Evolutionary conservation across 2,113 vertebrate genomes (phyloP), one percentile per base, ranked within the genome.

Genomic region (Hippocampus mohnikei): DNA sequence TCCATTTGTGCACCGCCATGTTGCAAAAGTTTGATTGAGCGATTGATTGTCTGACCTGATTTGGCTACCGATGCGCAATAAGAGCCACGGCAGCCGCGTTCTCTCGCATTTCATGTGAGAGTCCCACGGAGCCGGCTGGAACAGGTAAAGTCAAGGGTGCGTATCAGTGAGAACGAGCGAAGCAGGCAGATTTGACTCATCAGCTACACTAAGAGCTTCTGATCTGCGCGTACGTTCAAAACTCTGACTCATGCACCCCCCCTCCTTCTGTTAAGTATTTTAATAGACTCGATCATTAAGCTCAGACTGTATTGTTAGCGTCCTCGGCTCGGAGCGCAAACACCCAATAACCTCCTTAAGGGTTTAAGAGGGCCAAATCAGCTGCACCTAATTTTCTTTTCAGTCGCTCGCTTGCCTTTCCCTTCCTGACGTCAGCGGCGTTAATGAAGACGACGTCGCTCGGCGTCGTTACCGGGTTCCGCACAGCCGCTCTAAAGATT

Each of bases 401-500:
- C 67, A 84, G 64, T 80, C 59, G 66, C 68, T 88, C 82, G 84
- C 62, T 48, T 8, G 75, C 84, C 20, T 84, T 78, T 82, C 78
- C 72, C 46, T 71, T 44, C 65, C 78, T 86, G 80, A 88, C 82
- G 85, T 88, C 83, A 81, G 72, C 41, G 68, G 72, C 65, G 76
- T 85, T 89, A 88, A 90, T 88, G 79, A 89, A 88, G 87, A 87
- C 81, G 58, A 73, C 71, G 33, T 69, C 6, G 71, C 73, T 20
- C 79, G 53, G 75, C 71, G 33, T 67, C 8, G 71, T 75, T 20
- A 72, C 80, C 44, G 80, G 80, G 77, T 85, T 84, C 84, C 79
- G 75, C 82, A 83, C 77, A 84, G 82, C 79, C 83, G 86, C 78
- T 83, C 81, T 85, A 89, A 89, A 89, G 86, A 88, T 88, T 89